phyloP scores from a whole-genome alignment of 2,888 invertebrate species.

The Asteroscopus sphinx region DNA sequence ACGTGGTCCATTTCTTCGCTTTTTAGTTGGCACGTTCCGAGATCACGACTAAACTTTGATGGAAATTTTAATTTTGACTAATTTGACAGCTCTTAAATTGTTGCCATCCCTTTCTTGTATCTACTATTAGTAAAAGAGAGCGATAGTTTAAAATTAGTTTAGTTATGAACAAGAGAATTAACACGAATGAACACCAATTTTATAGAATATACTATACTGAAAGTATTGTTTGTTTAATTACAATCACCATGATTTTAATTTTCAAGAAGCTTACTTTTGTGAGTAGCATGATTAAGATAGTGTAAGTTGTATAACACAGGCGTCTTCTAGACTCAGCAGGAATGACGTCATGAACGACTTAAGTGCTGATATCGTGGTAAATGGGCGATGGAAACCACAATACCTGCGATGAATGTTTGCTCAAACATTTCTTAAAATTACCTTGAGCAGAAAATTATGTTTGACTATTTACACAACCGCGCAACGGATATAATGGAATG shows the following conservation, averaged over 20 bases:
- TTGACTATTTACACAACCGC: not conserved
- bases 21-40: too few relatives aligned
- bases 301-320: constrained; percentile 41
- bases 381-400: constrained; percentile 12
- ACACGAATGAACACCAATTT: constrained; percentile 46
- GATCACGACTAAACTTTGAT: too few relatives aligned
- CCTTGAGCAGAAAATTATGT: constrained; percentile 39
- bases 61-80: too few relatives aligned
- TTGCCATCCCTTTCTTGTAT: too few relatives aligned
- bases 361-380: constrained; percentile 8
- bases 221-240: constrained; percentile 37
- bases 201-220: constrained; percentile 35
- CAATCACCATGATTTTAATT: constrained; percentile 28
- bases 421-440: constrained; percentile 45
- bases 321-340: constrained; percentile 39
- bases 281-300: constrained; percentile 6
- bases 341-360: constrained; percentile 26
- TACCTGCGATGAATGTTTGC: constrained; percentile 25
- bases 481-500: not conserved
- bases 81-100: too few relatives aligned
- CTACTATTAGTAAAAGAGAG: too few relatives aligned
- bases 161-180: too few relatives aligned
- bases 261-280: constrained; percentile 48
- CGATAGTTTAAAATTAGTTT: too few relatives aligned
- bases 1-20: too few relatives aligned